Evolutionary conservation across 2,888 invertebrate genomes (phyloP), one percentile per base, ranked within the genome.

Genomic region (Crocallis elinguaria): DNA sequence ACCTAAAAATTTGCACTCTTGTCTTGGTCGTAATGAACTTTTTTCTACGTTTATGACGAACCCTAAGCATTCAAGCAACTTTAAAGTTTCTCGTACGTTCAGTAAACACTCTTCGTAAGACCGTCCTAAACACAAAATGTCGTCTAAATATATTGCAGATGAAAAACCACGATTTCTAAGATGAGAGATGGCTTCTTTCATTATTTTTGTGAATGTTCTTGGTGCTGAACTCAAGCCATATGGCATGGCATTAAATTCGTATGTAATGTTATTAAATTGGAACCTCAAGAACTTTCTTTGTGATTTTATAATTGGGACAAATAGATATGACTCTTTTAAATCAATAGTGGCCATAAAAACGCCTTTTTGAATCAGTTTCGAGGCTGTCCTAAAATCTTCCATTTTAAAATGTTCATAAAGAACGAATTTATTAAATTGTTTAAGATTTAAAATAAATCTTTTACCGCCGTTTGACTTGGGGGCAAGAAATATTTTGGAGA

Each of bases 341-440:
- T 67, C 62, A 3, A 64, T 62, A 2, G 60, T 57, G 1, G 62
- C 59, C 46, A 66, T 33, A 23, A 27, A 66, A 23, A 60, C 25
- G n/a, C 45, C 19, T 11, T 36, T 12, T 11, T 49, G 29, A 19
- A 62, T 16, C 37, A 66, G 25, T 27, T 46, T 64, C 1, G 21
- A 16, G 0, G 58, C 66, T 0, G 66, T 68, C 16, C 67, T 17
- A 32, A 58, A 42, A 38, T 68, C 66, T 36, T 65, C 63, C 65
- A 67, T 64, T 53, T 69, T 65, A 46, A 69, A 67, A 44, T 67
- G 66, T 1, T 5, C 2, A 0, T 23, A 50, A 5, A 5, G 0
- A 6, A 65, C 32, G 56, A 58, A 66, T 39, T 62, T 60, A 57
- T 62, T 65, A 36, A 66, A 25, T 17, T 11, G 2, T 49, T 67